Conservation (phyloP, 2,113 vertebrate genomes). For the Limanda limanda region DNA sequence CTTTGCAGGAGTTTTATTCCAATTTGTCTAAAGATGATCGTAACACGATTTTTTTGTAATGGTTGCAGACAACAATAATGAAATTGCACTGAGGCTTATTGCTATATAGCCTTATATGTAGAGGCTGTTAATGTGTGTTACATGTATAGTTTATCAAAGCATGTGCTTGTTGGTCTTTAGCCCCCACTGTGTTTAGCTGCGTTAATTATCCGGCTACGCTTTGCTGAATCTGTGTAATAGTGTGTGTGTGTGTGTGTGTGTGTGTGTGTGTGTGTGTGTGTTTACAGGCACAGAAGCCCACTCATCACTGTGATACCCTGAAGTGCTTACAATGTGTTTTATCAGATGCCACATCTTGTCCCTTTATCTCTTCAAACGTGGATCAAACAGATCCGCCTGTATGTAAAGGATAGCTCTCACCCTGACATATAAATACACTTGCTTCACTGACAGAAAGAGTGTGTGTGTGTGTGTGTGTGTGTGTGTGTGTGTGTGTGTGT, state of each 20-base stretch:
- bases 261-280: neutral
- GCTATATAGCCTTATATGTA: too few relatives aligned
- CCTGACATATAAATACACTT: neutral
- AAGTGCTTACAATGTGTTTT: constrained; percentile 32
- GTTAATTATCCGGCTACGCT: neutral
- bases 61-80: too few relatives aligned
- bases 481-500: neutral
- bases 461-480: too few relatives aligned
- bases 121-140: too few relatives aligned
- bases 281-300: neutral
- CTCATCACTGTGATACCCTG: neutral
- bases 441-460: neutral
- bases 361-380: constrained; percentile 15
- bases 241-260: neutral
- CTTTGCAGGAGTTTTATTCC: too few relatives aligned
- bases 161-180: constrained; percentile 2
- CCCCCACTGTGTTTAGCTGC: constrained; percentile 9
- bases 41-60: too few relatives aligned
- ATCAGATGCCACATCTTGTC: constrained; percentile 50
- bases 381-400: constrained; percentile 30
- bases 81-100: too few relatives aligned
- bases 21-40: too few relatives aligned
- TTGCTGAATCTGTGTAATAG: neutral
- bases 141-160: neutral
- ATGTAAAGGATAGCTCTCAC: neutral